Conservation (phyloP, 2,113 vertebrate genomes). For the Brienomyrus brachyistius region DNA sequence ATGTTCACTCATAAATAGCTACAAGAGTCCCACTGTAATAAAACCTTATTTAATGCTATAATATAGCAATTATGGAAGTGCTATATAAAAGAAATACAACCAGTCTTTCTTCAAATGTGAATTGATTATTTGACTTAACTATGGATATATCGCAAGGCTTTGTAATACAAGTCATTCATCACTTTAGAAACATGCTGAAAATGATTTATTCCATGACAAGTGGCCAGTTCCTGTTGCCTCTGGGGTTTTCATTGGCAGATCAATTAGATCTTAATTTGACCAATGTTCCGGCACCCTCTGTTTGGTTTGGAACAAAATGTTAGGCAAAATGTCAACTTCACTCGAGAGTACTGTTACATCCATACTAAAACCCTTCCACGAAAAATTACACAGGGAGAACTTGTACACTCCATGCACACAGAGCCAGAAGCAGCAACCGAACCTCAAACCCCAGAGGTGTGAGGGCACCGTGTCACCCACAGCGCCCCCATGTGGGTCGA, state of each 20-base stretch:
- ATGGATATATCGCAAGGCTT: background rate
- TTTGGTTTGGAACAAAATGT: background rate
- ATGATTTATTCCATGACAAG: background rate
- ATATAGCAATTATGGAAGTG: background rate
- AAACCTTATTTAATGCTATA: conserved; percentile 9
- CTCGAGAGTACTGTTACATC: background rate
- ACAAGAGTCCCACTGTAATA: background rate
- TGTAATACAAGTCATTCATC: background rate
- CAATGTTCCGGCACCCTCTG: background rate
- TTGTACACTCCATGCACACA: background rate
- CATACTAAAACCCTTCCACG: background rate
- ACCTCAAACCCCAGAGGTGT: background rate
- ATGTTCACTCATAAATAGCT: background rate
- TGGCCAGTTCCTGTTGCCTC: background rate
- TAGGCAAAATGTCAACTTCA: background rate
- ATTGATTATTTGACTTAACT: background rate
- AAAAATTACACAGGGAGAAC: background rate
- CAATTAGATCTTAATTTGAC: background rate
- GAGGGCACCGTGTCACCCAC: background rate
- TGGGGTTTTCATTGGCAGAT: background rate
- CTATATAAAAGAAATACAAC: background rate
- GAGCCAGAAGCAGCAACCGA: background rate
- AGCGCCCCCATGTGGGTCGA: background rate
- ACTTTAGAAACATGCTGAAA: background rate
- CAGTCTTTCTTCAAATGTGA: background rate